Evolutionary conservation across 2,113 vertebrate species (phyloP), one percentile per base, ranked within the genome.

Genomic region (Poeciliopsis occidentalis): DNA sequence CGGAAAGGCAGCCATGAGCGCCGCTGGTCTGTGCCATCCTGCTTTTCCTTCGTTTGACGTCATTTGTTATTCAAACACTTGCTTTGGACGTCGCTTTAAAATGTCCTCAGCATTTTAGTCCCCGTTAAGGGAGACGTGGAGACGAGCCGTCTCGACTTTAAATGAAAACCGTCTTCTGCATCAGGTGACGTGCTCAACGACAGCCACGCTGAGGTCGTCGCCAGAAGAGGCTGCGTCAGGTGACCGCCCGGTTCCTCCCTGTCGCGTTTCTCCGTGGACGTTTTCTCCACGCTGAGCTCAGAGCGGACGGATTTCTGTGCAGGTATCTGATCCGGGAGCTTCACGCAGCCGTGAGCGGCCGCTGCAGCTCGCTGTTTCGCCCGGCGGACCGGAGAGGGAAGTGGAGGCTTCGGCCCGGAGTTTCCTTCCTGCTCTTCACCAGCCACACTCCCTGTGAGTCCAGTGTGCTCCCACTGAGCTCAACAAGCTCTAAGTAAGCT

Each of bases 381-480:
- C 91, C 83, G 0, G 93, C 93, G 19, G 91, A 87, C 5, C 76
- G 95, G 67, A 84, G 15, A 60, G 96, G 96, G 32, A 96, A 93
- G 64, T 99, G 97, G 96, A 95, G 73, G 68, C 92, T 98, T 60
- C 95, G 84, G 69, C 90, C 95, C 0, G 92, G 84, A 37, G 84
- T 95, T 10, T 73, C 75, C 5, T 99, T 99, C 91, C 64, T 98
- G 69, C 97, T 99, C 90, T 99, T 98, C 87, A 95, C 91, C 76
- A 99, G 98, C 81, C 97, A 98, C 75, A 99, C 97, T 7, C 97
- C 98, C 3, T 99, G 98, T 99, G 86, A 96, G 97, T 92, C 64
- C 44, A 30, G n/a, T 0, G 0, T 12, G 29, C 31, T 44, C 26
- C 65, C 41, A 7, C n/a, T 11, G 27, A 12, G n/a, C 64, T 27